Evolutionary conservation across 2,113 vertebrate species (phyloP), one percentile per base, ranked within the genome.

Genomic region (Mobula hypostoma): DNA sequence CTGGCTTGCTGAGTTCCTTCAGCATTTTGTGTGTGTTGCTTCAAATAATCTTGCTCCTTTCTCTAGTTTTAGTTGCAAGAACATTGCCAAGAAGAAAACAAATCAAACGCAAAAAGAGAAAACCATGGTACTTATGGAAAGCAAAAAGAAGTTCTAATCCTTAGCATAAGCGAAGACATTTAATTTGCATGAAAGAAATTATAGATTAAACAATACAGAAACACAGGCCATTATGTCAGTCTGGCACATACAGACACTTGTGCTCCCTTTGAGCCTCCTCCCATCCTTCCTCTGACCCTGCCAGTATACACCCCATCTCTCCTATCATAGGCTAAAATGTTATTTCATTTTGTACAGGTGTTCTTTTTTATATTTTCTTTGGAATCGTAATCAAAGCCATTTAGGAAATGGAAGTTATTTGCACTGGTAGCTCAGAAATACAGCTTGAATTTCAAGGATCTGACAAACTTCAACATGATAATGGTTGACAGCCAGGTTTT

Each of bases 361-460:
- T 6, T 48, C 36, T 56, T 19, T 21, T 11, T 58, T 87, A 8
- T 29, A 40, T 24, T 56, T 87, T 27, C 56, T 7, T 14, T 87
- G 11, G 29, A 63, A 12, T 63, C 58, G n/a, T 24, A 61, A 56
- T 87, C 12, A 27, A 87, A 87, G 27, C 63, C 11, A 15, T 63
- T 87, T 87, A 29, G n/a, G 27, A 87, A n/a, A n/a, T 63, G 24
- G 12, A 87, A 87, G 83, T 87, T 87, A 87, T n/a, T 87, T 87
- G 21, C 27, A 87, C 27, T 14, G 11, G 6, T 61, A n/a, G 27
- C 56, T 27, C 58, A n/a, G n/a, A 87, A 87, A 87, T 14, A 87
- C 58, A 87, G 9, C 27, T 63, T 15, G 83, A 61, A 74, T 74
- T 74, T 6, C 29, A 90, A 90, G 61, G 29, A 68, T 32, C 1